phyloP scores from a whole-genome alignment of 1,140 invertebrate species.

The Anadara kagoshimensis region DNA sequence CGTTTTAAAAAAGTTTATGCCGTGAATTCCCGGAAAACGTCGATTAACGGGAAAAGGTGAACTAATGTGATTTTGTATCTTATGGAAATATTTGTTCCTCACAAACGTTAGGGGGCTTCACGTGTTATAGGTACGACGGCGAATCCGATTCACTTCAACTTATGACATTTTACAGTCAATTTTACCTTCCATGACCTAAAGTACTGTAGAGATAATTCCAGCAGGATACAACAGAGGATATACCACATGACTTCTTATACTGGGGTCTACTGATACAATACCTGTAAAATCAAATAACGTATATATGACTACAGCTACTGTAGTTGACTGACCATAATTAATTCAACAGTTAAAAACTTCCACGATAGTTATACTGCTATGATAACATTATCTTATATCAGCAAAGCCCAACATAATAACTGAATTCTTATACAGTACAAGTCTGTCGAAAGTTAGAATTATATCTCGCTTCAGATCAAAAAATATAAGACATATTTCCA shows the following conservation, averaged over 20 bases:
- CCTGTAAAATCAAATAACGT: constrained; percentile 45
- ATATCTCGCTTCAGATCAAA: too few species aligned
- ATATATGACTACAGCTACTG: not conserved
- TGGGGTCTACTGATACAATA: constrained; percentile 70
- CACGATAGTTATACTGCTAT: not conserved
- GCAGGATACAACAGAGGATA: constrained; percentile 69
- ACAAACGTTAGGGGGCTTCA: too few species aligned
- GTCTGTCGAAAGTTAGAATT: not conserved
- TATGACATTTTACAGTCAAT: too few species aligned
- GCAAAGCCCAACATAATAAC: not conserved
- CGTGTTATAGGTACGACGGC: too few species aligned
- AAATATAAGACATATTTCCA: too few species aligned
- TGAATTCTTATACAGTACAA: not conserved
- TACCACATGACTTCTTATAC: constrained; percentile 68
- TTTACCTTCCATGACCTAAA: constrained; percentile 67
- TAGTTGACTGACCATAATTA: not conserved
- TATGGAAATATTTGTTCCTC: too few species aligned
- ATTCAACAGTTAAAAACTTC: not conserved
- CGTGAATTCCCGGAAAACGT: too few species aligned
- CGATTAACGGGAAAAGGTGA: too few species aligned
- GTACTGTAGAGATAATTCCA: constrained; percentile 71
- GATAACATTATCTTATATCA: not conserved
- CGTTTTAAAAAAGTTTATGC: too few species aligned
- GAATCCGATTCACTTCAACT: too few species aligned
- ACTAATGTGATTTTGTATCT: too few species aligned